Base-by-base conservation (phyloP, 2,797 vertebrate species). In the Lepidocolaptes lacrymiger region DNA sequence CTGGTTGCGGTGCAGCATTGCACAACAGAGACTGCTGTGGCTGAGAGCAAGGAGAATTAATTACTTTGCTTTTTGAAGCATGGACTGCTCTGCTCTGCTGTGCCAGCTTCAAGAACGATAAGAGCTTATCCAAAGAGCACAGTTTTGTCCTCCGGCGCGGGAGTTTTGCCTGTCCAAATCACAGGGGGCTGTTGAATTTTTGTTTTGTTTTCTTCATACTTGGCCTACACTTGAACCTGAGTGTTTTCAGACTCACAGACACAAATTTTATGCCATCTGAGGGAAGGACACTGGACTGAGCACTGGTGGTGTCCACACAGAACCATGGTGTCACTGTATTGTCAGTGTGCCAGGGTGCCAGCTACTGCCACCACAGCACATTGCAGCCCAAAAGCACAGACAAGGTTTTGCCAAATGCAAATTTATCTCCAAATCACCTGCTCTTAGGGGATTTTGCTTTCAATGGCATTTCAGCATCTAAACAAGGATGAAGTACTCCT, bases 51-150 rank as follows among this genome's bases (percentile, higher is more conserved):
- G 73, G 87, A 94, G 94, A 95, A 93, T 92, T 95, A 93, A 93
- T 96, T 96, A 69, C 91, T 93, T 85, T 95, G 93, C 93, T 91
- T 93, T 96, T 58, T 96, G 95, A 96, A 94, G 92, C 96, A 94
- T 89, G 85, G 93, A 78, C 81, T 68, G 89, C 86, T 93, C 78
- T 22, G 39, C 88, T 94, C 63, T 81, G 67, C 85, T 90, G 82
- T 80, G 92, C 87, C 95, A 95, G 77, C 85, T 73, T 69, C 87
- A 51, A 14, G 79, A 89, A 67, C 0, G 91, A 90, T 95, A 96
- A 96, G 94, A 19, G 0, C 62, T 93, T 82, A 84, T 62, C 79
- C 92, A 62, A 68, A 83, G 54, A 86, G 78, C 0, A 0, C 7
- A 6, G 69, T 79, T 91, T 52, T 88, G 86, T 95, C 89, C 86